These are phyloP conservation scores for Teleogryllus oceanicus DNA, from an alignment of 2,888 invertebrate genomes.

Conservation along the genomic window DNA sequence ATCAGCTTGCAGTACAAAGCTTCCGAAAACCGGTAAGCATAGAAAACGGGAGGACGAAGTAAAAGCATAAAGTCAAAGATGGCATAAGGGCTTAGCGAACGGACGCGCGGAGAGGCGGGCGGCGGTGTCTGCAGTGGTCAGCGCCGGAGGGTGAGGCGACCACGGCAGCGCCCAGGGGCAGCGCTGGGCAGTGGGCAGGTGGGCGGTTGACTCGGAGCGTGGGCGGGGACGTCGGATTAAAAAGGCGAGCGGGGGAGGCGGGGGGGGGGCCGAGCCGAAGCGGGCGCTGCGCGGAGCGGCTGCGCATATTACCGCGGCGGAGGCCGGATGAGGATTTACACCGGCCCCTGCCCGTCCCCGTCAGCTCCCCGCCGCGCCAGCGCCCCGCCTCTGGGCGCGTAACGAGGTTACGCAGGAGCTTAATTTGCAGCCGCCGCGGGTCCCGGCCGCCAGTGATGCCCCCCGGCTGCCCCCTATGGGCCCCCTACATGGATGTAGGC, in stretches of 20 bases:
- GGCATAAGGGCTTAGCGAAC: too few relatives aligned
- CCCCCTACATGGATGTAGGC: too few relatives aligned
- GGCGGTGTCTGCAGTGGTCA: too few relatives aligned
- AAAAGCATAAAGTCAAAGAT: too few relatives aligned
- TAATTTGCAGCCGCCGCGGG: conserved; percentile 10
- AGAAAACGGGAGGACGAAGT: too few relatives aligned
- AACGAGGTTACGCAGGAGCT: conserved; percentile 18
- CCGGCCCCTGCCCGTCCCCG: neutral
- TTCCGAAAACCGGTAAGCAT: too few relatives aligned
- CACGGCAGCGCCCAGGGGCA: neutral
- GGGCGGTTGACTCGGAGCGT: neutral
- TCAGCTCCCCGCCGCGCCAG: neutral
- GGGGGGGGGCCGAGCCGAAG: neutral
- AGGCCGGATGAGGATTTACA: conserved; percentile 18
- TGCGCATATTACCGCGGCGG: conserved; percentile 7
- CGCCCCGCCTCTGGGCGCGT: neutral
- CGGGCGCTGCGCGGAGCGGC: neutral
- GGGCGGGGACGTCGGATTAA: neutral
- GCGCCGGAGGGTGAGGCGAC: neutral
- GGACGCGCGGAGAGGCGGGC: too few relatives aligned
- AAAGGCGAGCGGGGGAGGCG: neutral
- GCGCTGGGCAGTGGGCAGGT: neutral
- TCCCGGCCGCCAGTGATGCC: neutral
- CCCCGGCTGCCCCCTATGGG: neutral
- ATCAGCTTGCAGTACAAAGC: too few relatives aligned